Conservation (phyloP, 1,140 invertebrate genomes). For the Drosophila ficusphila region DNA sequence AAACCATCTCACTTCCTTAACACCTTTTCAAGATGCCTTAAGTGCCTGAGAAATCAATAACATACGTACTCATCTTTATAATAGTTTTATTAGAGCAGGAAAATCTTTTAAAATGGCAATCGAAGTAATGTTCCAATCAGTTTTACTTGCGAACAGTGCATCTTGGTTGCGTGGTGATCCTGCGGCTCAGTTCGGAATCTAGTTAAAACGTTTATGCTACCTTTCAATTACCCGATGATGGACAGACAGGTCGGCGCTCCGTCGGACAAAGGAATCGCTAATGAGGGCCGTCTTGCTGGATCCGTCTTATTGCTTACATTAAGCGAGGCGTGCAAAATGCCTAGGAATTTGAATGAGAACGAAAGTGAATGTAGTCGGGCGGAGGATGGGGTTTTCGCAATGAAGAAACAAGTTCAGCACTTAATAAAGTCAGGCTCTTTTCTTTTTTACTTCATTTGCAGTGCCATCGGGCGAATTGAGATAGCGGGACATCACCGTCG, state of each 20-base stretch:
- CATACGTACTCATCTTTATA: not conserved
- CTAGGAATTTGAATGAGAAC: conserved; percentile 73
- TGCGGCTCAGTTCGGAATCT: not conserved
- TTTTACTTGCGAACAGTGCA: not conserved
- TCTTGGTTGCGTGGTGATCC: not conserved
- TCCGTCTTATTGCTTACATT: conserved; percentile 76
- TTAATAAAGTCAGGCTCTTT: conserved; percentile 62
- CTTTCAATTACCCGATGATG: conserved; percentile 46
- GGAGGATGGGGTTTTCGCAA: not conserved
- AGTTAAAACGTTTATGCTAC: conserved; percentile 52
- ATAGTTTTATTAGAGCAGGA: not conserved
- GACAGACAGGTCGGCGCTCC: conserved; percentile 59
- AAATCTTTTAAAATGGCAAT: not conserved
- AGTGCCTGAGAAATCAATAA: not conserved
- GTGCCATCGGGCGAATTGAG: conserved; percentile 34
- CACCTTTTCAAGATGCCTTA: not conserved
- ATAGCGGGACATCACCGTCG: conserved; percentile 7
- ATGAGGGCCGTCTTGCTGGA: conserved; percentile 61
- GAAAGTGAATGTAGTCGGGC: conserved; percentile 51
- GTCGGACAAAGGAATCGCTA: conserved; percentile 68
- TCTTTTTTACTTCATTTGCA: conserved; percentile 30
- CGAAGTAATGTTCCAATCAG: no score
- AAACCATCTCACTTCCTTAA: conserved; percentile 5
- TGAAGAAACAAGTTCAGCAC: conserved; percentile 36
- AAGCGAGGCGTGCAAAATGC: conserved; percentile 62